Base-by-base conservation (phyloP, 2,797 vertebrate species). In the Chloroceryle amazona region DNA sequence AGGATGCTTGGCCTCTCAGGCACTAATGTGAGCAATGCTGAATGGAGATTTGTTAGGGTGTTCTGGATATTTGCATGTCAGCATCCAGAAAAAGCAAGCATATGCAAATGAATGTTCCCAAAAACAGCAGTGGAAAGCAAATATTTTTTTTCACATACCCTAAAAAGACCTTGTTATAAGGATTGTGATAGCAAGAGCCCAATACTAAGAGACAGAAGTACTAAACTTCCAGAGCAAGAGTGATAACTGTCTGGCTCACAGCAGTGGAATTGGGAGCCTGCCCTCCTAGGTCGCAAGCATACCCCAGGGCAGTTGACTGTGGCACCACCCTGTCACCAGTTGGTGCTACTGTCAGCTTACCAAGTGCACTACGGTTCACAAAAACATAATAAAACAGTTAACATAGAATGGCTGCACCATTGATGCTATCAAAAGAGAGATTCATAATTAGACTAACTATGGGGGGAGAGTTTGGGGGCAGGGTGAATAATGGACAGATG, bases 101-200 rank as follows among this genome's bases (percentile, higher is more conserved):
- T 89, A 96, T 95, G 93, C 75, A 96, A 96, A 97, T 87, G 78
- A 84, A 47, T 57, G 66, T 90, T 95, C 92, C 92, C 84, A 83
- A 93, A 88, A 96, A 84, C 70, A 81, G 81, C 63, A 52, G 46
- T 89, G 58, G 83, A 95, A 96, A 94, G 92, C 75, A 96, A 95
- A 78, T 67, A 66, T 47, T 63, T 65, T 26, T 26, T 90, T 85
- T 66, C 44, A 72, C 37, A 16, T 84, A 68, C 39, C 28, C 49
- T 80, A 55, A 90, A 92, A 86, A 89, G 90, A 86, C 58, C 86
- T 72, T 72, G 55, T 91, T 93, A 29, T 81, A 94, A 72, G 51
- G 54, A 88, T 55, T 42, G 8, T 8, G 70, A 79, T 9, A 90
- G 76, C 44, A 74, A 52, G 42, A 82, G 21, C 51, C 35, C 55